phyloP scores from a whole-genome alignment of 2,888 invertebrate species.

The Orgyia antiqua region DNA sequence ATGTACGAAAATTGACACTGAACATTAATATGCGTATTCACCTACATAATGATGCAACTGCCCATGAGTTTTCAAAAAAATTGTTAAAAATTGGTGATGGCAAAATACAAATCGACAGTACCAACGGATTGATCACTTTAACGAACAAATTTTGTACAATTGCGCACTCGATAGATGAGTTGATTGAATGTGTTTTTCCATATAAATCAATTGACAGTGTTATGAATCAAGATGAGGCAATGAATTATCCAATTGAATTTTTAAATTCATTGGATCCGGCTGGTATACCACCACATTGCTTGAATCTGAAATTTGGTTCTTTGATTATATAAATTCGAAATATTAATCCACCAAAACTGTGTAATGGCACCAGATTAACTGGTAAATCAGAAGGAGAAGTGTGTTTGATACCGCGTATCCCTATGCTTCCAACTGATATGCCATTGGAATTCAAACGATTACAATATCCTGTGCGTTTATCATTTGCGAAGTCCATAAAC shows the following conservation, averaged over 20 bases:
- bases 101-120: conserved; percentile 7
- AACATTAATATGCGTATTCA: conserved; percentile 11
- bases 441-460: conserved; percentile 11
- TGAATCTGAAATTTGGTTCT: conserved; percentile 14
- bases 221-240: conserved; percentile 9
- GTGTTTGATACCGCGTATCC: conserved; percentile 5
- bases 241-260: conserved; percentile 15
- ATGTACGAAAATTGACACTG: conserved; percentile 5
- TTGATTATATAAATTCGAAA: conserved; percentile 13
- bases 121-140: no score
- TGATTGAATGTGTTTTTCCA: conserved; percentile 9
- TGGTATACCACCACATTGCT: conserved; percentile 9
- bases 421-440: no score
- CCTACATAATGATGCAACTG: conserved; percentile 7
- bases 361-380: conserved; percentile 13
- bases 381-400: conserved; percentile 9
- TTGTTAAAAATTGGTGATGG: conserved; percentile 7
- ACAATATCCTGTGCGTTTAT: conserved; percentile 10
- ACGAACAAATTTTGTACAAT: conserved; percentile 11
- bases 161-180: conserved; percentile 13
- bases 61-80: conserved; percentile 12
- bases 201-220: conserved; percentile 11
- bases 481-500: conserved; percentile 8
- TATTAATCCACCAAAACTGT: conserved; percentile 13
- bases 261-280: conserved; percentile 5